Conservation (phyloP, 1,140 invertebrate genomes). For the Battus philenor region DNA sequence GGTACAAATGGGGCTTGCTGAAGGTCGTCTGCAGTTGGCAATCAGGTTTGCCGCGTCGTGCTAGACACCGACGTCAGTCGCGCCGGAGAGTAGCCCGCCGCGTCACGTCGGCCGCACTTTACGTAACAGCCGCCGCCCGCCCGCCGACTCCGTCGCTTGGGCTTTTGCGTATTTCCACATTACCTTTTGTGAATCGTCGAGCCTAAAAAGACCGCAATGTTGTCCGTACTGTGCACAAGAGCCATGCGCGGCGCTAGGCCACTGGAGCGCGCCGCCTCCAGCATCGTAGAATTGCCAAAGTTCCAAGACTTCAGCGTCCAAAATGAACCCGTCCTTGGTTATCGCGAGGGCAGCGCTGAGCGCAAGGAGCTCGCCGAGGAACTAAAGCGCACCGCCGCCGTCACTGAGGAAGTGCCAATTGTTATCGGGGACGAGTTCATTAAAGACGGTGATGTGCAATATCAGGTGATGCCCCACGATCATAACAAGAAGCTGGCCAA, state of each 20-base stretch:
- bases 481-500: constrained; percentile 92
- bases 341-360: constrained; percentile 90
- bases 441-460: constrained; percentile 83
- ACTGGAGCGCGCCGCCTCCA: constrained; percentile 75
- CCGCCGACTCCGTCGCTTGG: background rate
- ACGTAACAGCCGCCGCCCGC: constrained; percentile 27
- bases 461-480: constrained; percentile 90
- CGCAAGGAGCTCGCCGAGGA: constrained; percentile 84
- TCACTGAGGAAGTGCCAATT: constrained; percentile 91
- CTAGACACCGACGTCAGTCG: constrained; percentile 6
- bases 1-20: constrained; percentile 53
- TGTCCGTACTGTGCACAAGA: constrained; percentile 35
- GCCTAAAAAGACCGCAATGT: constrained; percentile 45
- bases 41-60: constrained; percentile 32
- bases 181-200: background rate
- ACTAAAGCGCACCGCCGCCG: constrained; percentile 80
- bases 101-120: constrained; percentile 22
- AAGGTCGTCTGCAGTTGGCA: constrained; percentile 45
- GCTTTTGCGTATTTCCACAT: background rate
- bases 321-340: constrained; percentile 89
- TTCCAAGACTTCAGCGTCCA: constrained; percentile 83
- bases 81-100: background rate
- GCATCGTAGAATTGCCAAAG: constrained; percentile 79
- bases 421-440: constrained; percentile 94
- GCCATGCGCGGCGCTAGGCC: constrained; percentile 29